Evolutionary conservation across 2,888 invertebrate species (phyloP), one percentile per base, ranked within the genome.

Genomic region (Corythucha ciliata): DNA sequence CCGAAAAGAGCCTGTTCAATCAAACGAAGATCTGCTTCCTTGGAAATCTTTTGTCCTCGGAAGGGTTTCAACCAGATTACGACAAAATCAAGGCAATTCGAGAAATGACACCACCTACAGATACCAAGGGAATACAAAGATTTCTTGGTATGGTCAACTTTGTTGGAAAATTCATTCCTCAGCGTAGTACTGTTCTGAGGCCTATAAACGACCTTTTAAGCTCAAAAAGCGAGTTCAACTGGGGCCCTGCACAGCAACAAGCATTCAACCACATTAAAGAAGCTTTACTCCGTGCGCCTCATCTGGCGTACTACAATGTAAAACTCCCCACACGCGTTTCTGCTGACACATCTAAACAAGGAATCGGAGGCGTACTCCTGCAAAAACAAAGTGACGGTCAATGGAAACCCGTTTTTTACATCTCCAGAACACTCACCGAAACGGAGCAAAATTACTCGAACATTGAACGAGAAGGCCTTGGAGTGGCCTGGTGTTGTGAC

Each of bases 11-110:
- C n/a, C n/a, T n/a, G n/a, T n/a, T n/a, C n/a, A n/a, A n/a, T n/a
- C n/a, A n/a, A n/a, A n/a, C n/a, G n/a, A n/a, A n/a, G n/a, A n/a
- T n/a, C n/a, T n/a, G n/a, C n/a, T 59, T 49, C 52, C 36, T 63
- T 44, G 62, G 62, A 10, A 55, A 57, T 27, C 55, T 44, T 33
- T 48, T 61, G 16, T 53, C 50, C 27, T 42, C 52, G 16, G 27
- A 56, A 21, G 59, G 58, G 10, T 39, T 61, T 20, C 6, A 8
- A 10, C 36, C 41, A 22, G 52, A 47, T 40, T 34, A 46, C 16
- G 29, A 42, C n/a, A 58, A 57, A 40, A 41, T 57, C 14, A 45
- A 37, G 29, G 54, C 56, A 20, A 57, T 56, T 37, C 12, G 44
- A 12, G 39, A 53, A 26, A 50, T 47, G 21, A 42, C 27, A 2